These are phyloP conservation scores for Ornithoptera priamus DNA, from an alignment of 2,888 invertebrate species.

Conservation along the genomic window DNA sequence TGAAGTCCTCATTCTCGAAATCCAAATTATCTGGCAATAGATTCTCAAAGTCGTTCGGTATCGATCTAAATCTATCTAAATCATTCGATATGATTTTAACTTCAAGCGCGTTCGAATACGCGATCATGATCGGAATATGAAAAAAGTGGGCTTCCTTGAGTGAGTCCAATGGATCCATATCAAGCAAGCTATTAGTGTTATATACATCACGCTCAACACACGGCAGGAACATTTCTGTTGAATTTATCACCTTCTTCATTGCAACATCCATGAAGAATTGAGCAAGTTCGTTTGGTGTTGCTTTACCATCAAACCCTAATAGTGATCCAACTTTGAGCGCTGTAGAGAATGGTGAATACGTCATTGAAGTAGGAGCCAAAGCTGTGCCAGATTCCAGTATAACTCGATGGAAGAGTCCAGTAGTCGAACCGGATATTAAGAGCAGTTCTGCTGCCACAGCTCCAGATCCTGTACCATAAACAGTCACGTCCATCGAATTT, in stretches of 20 bases:
- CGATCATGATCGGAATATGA: conserved; percentile 56
- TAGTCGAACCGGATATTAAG: conserved; percentile 52
- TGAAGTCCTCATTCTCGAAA: conserved; percentile 45
- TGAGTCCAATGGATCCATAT: conserved; percentile 52
- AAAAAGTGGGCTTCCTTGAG: conserved; percentile 47
- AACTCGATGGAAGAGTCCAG: conserved; percentile 57
- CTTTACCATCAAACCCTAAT: conserved; percentile 62
- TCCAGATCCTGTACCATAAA: conserved; percentile 65
- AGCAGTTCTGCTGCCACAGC: conserved; percentile 60
- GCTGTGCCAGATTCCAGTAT: conserved; percentile 67
- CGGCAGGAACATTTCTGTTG: conserved; percentile 49
- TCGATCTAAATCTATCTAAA: conserved; percentile 39
- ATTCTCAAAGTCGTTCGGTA: conserved; percentile 49
- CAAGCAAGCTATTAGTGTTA: conserved; percentile 44
- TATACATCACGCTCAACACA: conserved; percentile 53
- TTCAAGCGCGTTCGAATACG: conserved; percentile 48
- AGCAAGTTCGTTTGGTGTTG: conserved; percentile 41
- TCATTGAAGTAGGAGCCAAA: conserved; percentile 55
- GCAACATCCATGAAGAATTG: conserved; percentile 48
- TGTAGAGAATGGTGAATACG: conserved; percentile 47
- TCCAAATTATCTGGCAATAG: conserved; percentile 60
- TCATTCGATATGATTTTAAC: conserved; percentile 41
- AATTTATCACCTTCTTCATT: conserved; percentile 39
- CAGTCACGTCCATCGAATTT: conserved; percentile 56
- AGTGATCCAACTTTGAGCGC: conserved; percentile 60